These are phyloP conservation scores for Belonocnema kinseyi DNA, from an alignment of 1,140 invertebrate genomes.

Conservation along the genomic window DNA sequence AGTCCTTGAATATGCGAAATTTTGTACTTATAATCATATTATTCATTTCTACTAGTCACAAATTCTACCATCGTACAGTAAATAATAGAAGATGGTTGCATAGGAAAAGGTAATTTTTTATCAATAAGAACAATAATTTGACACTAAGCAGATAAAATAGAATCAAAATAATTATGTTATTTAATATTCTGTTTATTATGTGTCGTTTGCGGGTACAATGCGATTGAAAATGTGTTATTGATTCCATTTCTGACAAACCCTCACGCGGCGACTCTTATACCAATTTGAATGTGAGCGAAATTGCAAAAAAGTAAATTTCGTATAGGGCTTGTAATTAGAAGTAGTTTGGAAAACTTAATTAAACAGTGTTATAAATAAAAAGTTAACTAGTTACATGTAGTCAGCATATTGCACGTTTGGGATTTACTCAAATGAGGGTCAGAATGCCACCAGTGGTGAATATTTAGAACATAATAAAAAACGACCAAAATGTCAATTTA, in stretches of 20 bases:
- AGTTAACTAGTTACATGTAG: background rate
- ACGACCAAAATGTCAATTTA: slow-evolving; percentile 28
- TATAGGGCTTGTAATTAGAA: background rate
- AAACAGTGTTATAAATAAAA: slow-evolving; percentile 9
- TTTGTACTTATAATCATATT: slow-evolving; percentile 25
- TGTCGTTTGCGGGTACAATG: slow-evolving; percentile 4
- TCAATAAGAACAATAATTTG: background rate
- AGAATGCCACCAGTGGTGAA: slow-evolving; percentile 20
- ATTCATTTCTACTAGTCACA: background rate
- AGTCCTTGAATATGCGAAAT: background rate
- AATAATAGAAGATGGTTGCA: background rate
- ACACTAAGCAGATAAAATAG: background rate
- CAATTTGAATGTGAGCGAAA: slow-evolving; percentile 14
- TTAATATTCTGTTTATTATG: background rate
- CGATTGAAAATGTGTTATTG: background rate
- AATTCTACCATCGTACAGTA: background rate
- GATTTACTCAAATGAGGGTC: slow-evolving; percentile 16
- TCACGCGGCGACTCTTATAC: background rate
- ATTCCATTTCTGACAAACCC: slow-evolving; percentile 19
- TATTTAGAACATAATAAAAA: slow-evolving; percentile 18
- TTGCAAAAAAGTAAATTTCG: background rate
- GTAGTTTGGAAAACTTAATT: slow-evolving; percentile 12
- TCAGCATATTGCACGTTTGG: slow-evolving; percentile 1
- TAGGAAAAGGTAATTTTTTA: background rate
- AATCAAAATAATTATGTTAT: background rate